A percentile compares a stretch with the other conserved stretches of the same genome.
phyloP scores from a whole-genome alignment of 1,140 invertebrate species.

The Lycorma delicatula region DNA sequence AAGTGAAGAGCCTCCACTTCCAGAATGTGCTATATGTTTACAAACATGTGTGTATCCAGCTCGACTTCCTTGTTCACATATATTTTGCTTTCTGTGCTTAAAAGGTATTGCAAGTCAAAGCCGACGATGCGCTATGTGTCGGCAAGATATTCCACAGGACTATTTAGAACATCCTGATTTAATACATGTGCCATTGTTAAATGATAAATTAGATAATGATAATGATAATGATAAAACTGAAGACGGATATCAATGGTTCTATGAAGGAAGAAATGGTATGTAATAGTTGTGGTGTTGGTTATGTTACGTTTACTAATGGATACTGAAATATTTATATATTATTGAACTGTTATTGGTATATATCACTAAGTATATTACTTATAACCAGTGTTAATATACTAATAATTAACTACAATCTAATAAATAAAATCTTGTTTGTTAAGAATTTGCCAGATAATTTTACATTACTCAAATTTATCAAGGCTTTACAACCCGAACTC shows the following conservation, averaged over 20 bases:
- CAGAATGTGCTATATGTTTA: slow-evolving; percentile 86
- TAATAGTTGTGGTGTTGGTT: too few relatives aligned
- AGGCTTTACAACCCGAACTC: too few relatives aligned
- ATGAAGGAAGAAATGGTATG: slow-evolving; percentile 85
- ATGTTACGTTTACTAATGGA: too few relatives aligned
- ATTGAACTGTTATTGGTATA: too few relatives aligned
- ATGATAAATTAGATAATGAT: slow-evolving; percentile 27
- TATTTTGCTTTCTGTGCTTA: slow-evolving; percentile 93
- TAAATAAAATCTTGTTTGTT: too few relatives aligned
- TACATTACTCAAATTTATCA: too few relatives aligned
- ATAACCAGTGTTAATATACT: too few relatives aligned
- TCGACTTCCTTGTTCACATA: slow-evolving; percentile 82
- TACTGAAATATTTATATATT: too few relatives aligned
- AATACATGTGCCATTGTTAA: slow-evolving; percentile 45
- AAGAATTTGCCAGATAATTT: too few relatives aligned
- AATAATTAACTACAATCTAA: too few relatives aligned
- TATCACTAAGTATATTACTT: too few relatives aligned
- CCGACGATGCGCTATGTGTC: slow-evolving; percentile 77
- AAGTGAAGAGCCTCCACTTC: neutral
- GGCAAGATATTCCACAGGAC: slow-evolving; percentile 69
- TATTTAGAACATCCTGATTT: slow-evolving; percentile 78
- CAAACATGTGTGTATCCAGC: slow-evolving; percentile 83
- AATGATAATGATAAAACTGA: too few relatives aligned
- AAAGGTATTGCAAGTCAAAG: slow-evolving; percentile 84
- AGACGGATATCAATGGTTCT: slow-evolving; percentile 88